Base-by-base conservation (phyloP, 2,888 invertebrate species). In the Ennomos fuscantarius region DNA sequence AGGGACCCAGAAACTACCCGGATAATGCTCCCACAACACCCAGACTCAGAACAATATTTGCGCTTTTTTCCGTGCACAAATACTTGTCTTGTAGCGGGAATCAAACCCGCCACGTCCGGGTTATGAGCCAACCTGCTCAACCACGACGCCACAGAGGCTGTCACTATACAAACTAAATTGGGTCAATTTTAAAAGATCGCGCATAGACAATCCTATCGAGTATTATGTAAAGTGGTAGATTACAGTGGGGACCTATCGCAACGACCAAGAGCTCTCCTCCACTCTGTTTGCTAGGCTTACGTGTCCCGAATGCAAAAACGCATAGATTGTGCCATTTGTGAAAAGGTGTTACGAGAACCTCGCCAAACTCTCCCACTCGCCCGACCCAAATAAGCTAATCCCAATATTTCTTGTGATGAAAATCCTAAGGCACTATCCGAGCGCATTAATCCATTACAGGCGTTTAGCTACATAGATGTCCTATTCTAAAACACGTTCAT, bases 301-400 rank as follows among this genome's bases (percentile, higher is more conserved):
- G 70, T 70, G 70, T 60, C 51, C 57, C 24, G 70, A 68, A 65
- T 68, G 65, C 65, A 66, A 68, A 70, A 68, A 68, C 63, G 56
- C 68, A 66, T 60, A 60, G 66, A 68, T 65, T 68, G 64, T 63
- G 59, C 68, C 64, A 63, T 66, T 68, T 65, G 60, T 65, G 62
- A 66, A 66, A 66, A 66, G 66, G 68, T 68, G 63, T 62, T 60
- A 62, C 53, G 51, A 65, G 56, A 59, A 58, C 58, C 55, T 53
- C 37, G 62, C 60, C 60, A 60, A 55, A 41, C 41, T 51, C 64
- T 53, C 56, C 40, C 42, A 34, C 42, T 52, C 46, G 47, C 48
- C 48, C 46, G 51, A 62, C 48, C 46, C 43, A 53, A 60, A 58
- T 57, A 60, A 63, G 60, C 62, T 65, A 63, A 61, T 40, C 62